phyloP scores from a whole-genome alignment of 2,797 vertebrate genomes.

The Aphelocoma californica region DNA sequence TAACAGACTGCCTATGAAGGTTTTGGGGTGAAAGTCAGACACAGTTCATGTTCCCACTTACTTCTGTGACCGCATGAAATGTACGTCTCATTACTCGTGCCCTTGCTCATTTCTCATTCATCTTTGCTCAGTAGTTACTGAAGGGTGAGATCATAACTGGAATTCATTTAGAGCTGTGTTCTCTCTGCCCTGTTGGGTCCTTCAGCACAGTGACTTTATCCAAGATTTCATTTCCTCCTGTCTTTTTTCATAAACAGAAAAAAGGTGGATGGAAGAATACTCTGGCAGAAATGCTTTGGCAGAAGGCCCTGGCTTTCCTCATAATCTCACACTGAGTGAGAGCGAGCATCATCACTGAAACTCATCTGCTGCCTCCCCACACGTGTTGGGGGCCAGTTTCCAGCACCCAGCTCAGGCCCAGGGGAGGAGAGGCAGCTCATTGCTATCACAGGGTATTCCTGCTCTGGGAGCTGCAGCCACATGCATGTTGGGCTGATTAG shows the following conservation, averaged over 20 bases:
- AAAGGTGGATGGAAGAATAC: not conserved
- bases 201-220: slow-evolving; percentile 20
- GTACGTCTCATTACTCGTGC: not conserved
- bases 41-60: not conserved
- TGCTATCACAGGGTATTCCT: not conserved
- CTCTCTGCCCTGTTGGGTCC: slow-evolving; percentile 36
- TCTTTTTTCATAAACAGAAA: not conserved
- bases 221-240: slow-evolving; percentile 22
- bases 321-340: not conserved
- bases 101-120: slow-evolving; percentile 19
- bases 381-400: not conserved
- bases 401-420: not conserved
- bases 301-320: not conserved
- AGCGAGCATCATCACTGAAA: not conserved
- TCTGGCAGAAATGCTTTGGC: not conserved
- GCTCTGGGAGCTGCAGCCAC: not conserved
- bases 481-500: not conserved
- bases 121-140: slow-evolving; percentile 10
- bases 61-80: not conserved
- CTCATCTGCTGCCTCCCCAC: not conserved
- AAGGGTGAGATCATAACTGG: slow-evolving; percentile 56
- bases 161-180: not conserved
- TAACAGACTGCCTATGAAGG: not conserved
- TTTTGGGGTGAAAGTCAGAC: not conserved
- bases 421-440: not conserved